Base-by-base conservation (phyloP, 2,888 invertebrate species). In the Yponomeuta malinellus region DNA sequence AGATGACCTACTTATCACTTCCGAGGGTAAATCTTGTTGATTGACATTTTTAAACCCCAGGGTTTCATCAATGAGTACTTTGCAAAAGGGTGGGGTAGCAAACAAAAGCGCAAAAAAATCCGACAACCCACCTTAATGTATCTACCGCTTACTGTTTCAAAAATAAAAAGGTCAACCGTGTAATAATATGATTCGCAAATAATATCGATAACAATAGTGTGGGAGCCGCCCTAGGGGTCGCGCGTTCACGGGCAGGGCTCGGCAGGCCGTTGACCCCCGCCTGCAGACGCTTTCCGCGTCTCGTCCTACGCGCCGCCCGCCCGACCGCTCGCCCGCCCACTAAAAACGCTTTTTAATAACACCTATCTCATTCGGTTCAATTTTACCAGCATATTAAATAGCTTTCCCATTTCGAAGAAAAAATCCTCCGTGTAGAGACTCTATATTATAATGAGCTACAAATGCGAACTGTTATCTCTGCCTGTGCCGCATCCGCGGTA, bases 201-300 rank as follows among this genome's bases (percentile, higher is more conserved):
- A 79, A 76, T 86, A 86, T 89, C 88, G 85, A 89, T 87, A 88
- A 79, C 83, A 85, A 81, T 81, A 79, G 81, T 15, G 48, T 15
- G 15, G 68, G 80, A 81, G 78, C 88, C 87, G 86, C 90, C 89
- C 90, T 74, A 67, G 87, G 74, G 77, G 76, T 76, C 77, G 79
- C 80, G 82, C 84, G 86, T 90, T 90, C 89, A 90, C 84, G 89
- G 89, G 88, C 90, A 89, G 88, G 89, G 88, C 89, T 84, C 9
- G 79, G 73, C 75, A 83, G 90, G 88, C 81, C 90, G 83, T 83
- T 88, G 91, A 90, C 89, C 90, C 82, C 78, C 78, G 78, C 78
- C 75, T 37, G 83, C 86, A 89, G 89, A 86, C 90, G 88, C 85
- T 86, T 88, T 87, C 87, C 86, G 85, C 88, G 85, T 88, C 87